Evolutionary conservation across 2,797 vertebrate species (phyloP).

Genomic region (Caiman crocodilus): DNA sequence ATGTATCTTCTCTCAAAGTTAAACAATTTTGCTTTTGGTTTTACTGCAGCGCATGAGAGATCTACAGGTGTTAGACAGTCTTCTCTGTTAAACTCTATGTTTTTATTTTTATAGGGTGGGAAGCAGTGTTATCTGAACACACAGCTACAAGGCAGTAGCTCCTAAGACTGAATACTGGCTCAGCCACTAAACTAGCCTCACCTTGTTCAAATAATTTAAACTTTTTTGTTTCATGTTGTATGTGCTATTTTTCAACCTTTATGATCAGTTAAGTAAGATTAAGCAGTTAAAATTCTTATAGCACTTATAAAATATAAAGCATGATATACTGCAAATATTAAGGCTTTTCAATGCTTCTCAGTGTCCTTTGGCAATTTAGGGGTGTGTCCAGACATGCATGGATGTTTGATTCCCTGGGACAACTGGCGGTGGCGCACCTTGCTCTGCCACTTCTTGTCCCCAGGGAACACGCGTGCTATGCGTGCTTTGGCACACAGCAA

Average conservation of each 20-base stretch:
- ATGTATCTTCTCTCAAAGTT: neutral
- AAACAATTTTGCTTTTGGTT: neutral
- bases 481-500: no score
- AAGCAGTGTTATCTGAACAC: neutral
- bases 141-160: neutral
- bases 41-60: neutral
- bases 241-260: neutral
- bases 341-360: neutral
- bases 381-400: no score
- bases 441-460: no score
- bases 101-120: neutral
- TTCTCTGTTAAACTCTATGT: neutral
- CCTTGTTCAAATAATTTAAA: neutral
- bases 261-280: neutral
- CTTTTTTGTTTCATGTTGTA: neutral
- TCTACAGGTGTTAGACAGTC: neutral
- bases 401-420: no score
- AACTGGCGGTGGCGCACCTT: no score
- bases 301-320: neutral
- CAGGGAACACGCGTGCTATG: no score
- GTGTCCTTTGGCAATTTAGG: neutral
- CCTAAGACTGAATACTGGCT: neutral
- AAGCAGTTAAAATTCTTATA: neutral
- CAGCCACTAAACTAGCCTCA: neutral
- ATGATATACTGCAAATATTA: neutral